phyloP scores from a whole-genome alignment of 2,888 invertebrate genomes.

The Chelonus formosanus region DNA sequence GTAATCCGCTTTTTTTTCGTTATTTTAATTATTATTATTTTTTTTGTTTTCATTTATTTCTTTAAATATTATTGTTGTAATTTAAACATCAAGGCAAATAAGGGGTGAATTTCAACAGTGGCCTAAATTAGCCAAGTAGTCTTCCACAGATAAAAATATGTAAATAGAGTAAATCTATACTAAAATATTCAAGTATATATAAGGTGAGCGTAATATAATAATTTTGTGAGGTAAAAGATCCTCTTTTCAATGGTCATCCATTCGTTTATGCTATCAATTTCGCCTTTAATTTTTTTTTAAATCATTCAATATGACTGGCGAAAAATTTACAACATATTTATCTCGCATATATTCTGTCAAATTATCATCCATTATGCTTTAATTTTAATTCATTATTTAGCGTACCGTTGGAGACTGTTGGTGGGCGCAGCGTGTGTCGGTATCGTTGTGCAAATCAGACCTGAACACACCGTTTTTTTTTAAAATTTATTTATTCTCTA shows the following conservation, averaged over 20 bases:
- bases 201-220: slow-evolving; percentile 63
- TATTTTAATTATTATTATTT: slow-evolving; percentile 47
- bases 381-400: slow-evolving; percentile 38
- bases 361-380: no score
- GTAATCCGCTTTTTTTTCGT: slow-evolving; percentile 54
- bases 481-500: slow-evolving; percentile 17
- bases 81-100: slow-evolving; percentile 66
- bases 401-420: slow-evolving; percentile 51
- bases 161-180: slow-evolving; percentile 66
- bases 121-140: slow-evolving; percentile 65
- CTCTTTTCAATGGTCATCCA: slow-evolving; percentile 58
- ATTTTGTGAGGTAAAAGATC: slow-evolving; percentile 63
- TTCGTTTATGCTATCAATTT: slow-evolving; percentile 38
- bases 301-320: no score
- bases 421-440: slow-evolving; percentile 38
- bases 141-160: slow-evolving; percentile 66
- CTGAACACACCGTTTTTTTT: slow-evolving; percentile 47
- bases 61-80: slow-evolving; percentile 61
- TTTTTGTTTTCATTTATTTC: slow-evolving; percentile 47
- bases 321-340: no score
- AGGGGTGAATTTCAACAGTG: slow-evolving; percentile 66
- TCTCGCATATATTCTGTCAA: no score
- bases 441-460: slow-evolving; percentile 54
- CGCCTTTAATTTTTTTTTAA: slow-evolving; percentile 47
- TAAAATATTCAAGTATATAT: slow-evolving; percentile 65